A percentile compares a stretch with the other conserved stretches of the same genome.
Conservation (phyloP, 2,113 vertebrate genomes). For the Alethe diademata region DNA sequence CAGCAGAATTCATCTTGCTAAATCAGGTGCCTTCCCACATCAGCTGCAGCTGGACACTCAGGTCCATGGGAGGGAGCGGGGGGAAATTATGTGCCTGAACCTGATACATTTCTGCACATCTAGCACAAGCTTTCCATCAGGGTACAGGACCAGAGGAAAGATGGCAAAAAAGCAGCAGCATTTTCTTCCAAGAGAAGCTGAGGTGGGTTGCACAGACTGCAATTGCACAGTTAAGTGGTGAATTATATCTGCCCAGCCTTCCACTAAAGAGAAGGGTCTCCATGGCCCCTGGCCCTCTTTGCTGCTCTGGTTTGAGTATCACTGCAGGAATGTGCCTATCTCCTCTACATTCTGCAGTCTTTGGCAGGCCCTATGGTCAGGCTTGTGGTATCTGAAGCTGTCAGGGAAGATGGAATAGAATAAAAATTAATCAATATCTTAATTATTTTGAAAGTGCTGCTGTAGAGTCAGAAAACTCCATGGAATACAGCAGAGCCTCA, state of each 20-base stretch:
- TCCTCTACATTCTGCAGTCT: not conserved
- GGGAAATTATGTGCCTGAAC: not conserved
- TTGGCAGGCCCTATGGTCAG: not conserved
- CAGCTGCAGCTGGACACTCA: not conserved
- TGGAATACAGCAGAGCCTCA: not conserved
- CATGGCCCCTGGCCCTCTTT: not conserved
- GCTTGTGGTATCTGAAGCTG: not conserved
- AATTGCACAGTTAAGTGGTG: not conserved
- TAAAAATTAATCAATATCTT: not conserved
- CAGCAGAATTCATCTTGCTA: fast-evolving
- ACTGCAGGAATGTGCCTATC: not conserved
- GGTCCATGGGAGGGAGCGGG: not conserved
- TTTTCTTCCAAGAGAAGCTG: not conserved
- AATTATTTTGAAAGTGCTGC: not conserved
- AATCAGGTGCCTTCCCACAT: not conserved
- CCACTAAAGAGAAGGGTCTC: fast-evolving
- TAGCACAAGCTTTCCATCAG: not conserved
- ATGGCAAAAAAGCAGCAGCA: not conserved
- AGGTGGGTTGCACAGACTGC: fast-evolving
- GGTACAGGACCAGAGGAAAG: not conserved
- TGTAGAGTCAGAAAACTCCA: not conserved
- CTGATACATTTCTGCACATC: not conserved
- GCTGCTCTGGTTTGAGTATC: not conserved
- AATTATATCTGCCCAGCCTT: not conserved
- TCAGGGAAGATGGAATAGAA: not conserved